Conservation (phyloP, 1,140 invertebrate species). For the Panagrolaimus sp. region DNA sequence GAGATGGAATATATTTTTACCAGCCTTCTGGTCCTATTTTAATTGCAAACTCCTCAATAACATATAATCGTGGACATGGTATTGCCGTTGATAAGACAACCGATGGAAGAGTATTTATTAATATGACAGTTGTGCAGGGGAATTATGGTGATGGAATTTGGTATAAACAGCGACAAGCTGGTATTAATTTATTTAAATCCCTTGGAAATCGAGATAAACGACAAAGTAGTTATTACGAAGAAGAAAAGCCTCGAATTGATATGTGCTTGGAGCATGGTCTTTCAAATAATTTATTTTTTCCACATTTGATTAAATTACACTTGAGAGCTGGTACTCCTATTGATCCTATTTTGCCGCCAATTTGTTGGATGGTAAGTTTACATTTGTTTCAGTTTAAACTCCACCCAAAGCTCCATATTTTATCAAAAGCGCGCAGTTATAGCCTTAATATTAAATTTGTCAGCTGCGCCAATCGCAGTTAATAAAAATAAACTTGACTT, state of each 20-base stretch:
- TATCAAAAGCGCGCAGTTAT: too few species aligned
- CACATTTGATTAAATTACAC: conserved; percentile 45
- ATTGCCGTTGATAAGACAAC: conserved; percentile 53
- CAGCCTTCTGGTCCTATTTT: conserved; percentile 52
- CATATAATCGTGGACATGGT: conserved; percentile 52
- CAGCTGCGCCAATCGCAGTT: too few species aligned
- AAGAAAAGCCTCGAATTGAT: conserved; percentile 49
- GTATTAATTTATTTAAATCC: neutral
- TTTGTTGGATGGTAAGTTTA: conserved; percentile 50
- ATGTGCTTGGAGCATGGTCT: conserved; percentile 47
- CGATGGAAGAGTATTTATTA: conserved; percentile 52
- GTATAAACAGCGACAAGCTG: conserved; percentile 30
- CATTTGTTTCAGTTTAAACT: too few species aligned
- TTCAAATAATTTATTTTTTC: conserved; percentile 42
- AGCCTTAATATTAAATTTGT: too few species aligned
- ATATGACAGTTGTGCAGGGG: conserved; percentile 40
- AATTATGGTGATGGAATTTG: conserved; percentile 58
- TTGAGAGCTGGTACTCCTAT: conserved; percentile 50
- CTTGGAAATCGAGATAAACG: conserved; percentile 22
- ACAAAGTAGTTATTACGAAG: conserved; percentile 31
- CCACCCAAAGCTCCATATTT: too few species aligned
- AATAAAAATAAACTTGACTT: too few species aligned
- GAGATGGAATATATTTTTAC: conserved; percentile 52
- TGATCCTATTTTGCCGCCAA: conserved; percentile 37
- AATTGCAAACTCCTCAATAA: conserved; percentile 53